phyloP scores from a whole-genome alignment of 2,888 invertebrate species.

The Amorpha juglandis region DNA sequence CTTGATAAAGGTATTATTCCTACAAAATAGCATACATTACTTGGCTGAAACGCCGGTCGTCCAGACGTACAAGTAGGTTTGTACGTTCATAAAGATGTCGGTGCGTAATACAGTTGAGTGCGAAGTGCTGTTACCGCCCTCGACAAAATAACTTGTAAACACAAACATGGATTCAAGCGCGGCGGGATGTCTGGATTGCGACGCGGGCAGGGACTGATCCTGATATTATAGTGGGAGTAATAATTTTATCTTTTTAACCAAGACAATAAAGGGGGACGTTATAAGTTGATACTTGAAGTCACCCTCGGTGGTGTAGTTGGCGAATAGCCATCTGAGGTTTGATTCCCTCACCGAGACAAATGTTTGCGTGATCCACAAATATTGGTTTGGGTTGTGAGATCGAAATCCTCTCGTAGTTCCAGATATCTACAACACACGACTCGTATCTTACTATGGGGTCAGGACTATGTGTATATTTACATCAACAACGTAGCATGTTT shows the following conservation, averaged over 20 bases:
- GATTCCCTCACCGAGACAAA: too few relatives aligned
- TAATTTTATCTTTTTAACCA: not conserved
- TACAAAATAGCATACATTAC: not conserved
- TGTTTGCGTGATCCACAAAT: too few relatives aligned
- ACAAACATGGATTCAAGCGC: slow-evolving; percentile 35
- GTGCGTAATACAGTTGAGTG: slow-evolving; percentile 41
- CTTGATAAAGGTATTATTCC: not conserved
- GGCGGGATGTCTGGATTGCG: slow-evolving; percentile 29
- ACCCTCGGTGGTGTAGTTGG: too few relatives aligned
- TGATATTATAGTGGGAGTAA: not conserved
- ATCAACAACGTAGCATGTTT: too few relatives aligned
- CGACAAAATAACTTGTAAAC: slow-evolving; percentile 34
- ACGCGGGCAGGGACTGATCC: not conserved
- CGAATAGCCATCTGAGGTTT: too few relatives aligned
- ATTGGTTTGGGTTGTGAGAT: too few relatives aligned
- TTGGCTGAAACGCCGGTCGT: not conserved
- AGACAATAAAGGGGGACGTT: too few relatives aligned
- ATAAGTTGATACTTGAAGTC: too few relatives aligned
- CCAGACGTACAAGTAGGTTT: slow-evolving; percentile 8
- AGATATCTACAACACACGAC: too few relatives aligned
- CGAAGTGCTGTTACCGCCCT: slow-evolving; percentile 39
- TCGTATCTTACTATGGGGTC: too few relatives aligned
- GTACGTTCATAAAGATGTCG: slow-evolving; percentile 26
- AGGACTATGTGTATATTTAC: too few relatives aligned
- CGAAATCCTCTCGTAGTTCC: too few relatives aligned